A percentile compares a stretch with the other conserved stretches of the same genome.
Evolutionary conservation across 1,140 invertebrate species (phyloP).

Genomic region (Cyclina sinensis): DNA sequence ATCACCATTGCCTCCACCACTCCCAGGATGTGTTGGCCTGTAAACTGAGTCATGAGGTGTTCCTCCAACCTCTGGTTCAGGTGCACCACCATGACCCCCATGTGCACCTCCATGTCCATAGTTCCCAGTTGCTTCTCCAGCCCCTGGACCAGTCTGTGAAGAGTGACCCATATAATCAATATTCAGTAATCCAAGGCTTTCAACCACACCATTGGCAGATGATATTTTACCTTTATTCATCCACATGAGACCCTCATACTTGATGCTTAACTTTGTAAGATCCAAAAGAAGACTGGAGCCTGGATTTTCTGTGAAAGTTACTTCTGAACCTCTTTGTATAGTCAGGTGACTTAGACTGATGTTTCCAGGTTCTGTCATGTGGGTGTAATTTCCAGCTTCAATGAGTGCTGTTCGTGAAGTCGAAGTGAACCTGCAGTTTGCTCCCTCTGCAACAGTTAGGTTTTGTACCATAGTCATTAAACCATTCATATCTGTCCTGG

Average conservation of each 20-base stretch:
- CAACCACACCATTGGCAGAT: slow-evolving; percentile 76
- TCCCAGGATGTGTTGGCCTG: slow-evolving; percentile 70
- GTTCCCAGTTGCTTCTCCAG: slow-evolving; percentile 61
- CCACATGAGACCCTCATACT: slow-evolving; percentile 74
- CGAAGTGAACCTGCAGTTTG: slow-evolving; percentile 76
- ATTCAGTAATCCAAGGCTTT: slow-evolving; percentile 75
- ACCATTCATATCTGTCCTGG: slow-evolving; percentile 74
- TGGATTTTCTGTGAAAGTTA: slow-evolving; percentile 71
- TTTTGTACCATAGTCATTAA: slow-evolving; percentile 79
- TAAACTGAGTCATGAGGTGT: slow-evolving; percentile 77
- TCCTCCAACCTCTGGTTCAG: slow-evolving; percentile 70
- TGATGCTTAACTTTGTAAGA: slow-evolving; percentile 74
- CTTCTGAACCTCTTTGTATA: slow-evolving; percentile 77
- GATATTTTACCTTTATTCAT: slow-evolving; percentile 78
- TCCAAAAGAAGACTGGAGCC: slow-evolving; percentile 69
- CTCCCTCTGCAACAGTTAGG: slow-evolving; percentile 78
- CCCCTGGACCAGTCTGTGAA: slow-evolving; percentile 67
- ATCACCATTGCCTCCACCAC: slow-evolving; percentile 79
- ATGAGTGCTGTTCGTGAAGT: slow-evolving; percentile 79
- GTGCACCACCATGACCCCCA: slow-evolving; percentile 81
- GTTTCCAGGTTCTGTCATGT: slow-evolving; percentile 77
- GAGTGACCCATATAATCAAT: slow-evolving; percentile 73
- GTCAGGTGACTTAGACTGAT: slow-evolving; percentile 76
- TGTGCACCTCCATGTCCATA: slow-evolving; percentile 78
- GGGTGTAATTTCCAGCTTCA: slow-evolving; percentile 72